These are phyloP conservation scores for Drosophila tropicalis DNA, from an alignment of 1,140 invertebrate species.

Conservation along the genomic window DNA sequence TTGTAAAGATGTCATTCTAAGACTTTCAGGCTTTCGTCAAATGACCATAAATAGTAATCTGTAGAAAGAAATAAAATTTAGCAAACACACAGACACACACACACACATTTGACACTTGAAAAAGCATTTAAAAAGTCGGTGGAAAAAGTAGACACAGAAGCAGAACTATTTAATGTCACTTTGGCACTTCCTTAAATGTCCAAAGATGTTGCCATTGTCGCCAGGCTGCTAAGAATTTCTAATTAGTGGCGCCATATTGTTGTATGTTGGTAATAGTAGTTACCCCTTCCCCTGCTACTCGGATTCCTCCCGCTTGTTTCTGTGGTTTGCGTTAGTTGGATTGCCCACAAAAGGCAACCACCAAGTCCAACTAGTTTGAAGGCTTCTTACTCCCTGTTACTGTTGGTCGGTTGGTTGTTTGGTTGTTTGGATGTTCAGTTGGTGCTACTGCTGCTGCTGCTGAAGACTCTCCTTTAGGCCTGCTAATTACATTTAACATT, in stretches of 20 bases:
- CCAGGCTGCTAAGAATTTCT: slow-evolving; percentile 70
- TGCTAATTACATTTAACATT: slow-evolving; percentile 79
- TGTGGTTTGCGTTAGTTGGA: slow-evolving; percentile 1
- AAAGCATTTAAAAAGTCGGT: slow-evolving; percentile 18
- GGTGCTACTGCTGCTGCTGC: slow-evolving; percentile 13
- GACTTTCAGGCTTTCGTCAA: not conserved
- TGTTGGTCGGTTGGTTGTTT: slow-evolving; percentile 57
- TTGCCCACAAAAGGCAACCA: slow-evolving; percentile 15
- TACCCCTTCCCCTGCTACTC: slow-evolving; percentile 17
- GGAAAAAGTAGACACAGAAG: slow-evolving; percentile 47
- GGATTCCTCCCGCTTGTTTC: slow-evolving; percentile 13
- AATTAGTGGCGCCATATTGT: slow-evolving; percentile 81
- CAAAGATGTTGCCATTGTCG: slow-evolving; percentile 53
- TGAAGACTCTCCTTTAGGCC: slow-evolving; percentile 17
- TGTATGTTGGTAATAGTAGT: slow-evolving; percentile 25
- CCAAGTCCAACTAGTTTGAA: slow-evolving; percentile 58
- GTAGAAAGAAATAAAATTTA: slow-evolving; percentile 7
- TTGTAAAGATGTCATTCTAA: not conserved
- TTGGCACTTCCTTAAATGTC: slow-evolving; percentile 79
- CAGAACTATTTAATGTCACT: slow-evolving; percentile 81
- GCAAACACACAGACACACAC: not conserved
- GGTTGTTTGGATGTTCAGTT: slow-evolving; percentile 26
- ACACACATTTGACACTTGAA: slow-evolving; percentile 22
- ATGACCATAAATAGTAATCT: slow-evolving; percentile 5
- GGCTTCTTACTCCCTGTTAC: slow-evolving; percentile 29